Percentiles rank a stretch among this genome's conserved stretches.
These are phyloP conservation scores for Epinotia demarniana DNA, from an alignment of 2,888 invertebrate species.

Conservation along the genomic window DNA sequence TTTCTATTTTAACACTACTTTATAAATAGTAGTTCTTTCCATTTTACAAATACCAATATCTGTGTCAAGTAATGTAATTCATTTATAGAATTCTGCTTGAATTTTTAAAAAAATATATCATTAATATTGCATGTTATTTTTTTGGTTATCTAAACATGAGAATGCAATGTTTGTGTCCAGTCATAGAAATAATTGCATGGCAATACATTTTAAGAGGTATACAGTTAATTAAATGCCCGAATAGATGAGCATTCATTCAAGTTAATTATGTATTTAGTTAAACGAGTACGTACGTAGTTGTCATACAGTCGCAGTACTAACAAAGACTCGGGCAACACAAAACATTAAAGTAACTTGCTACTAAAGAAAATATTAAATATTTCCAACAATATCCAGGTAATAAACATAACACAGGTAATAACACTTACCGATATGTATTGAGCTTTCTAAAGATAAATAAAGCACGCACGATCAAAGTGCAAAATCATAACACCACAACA, in stretches of 20 bases:
- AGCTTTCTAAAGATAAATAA: slow-evolving; percentile 39
- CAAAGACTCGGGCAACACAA: slow-evolving; percentile 12
- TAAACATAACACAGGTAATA: slow-evolving; percentile 28
- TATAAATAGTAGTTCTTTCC: too few relatives aligned
- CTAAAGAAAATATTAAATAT: neutral
- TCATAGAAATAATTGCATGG: neutral
- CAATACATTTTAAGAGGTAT: slow-evolving; percentile 15
- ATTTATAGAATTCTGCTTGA: neutral
- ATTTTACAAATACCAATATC: neutral
- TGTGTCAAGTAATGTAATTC: neutral
- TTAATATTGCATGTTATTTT: slow-evolving; percentile 3
- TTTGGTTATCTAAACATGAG: slow-evolving; percentile 23
- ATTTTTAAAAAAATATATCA: neutral
- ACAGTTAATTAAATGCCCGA: slow-evolving; percentile 17
- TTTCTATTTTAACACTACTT: too few relatives aligned
- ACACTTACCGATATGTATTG: slow-evolving; percentile 44
- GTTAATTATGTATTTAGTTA: slow-evolving; percentile 25
- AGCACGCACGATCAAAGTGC: slow-evolving; percentile 42
- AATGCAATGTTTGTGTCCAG: neutral
- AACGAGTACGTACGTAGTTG: slow-evolving; percentile 4
- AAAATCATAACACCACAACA: slow-evolving; percentile 42
- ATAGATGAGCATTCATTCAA: slow-evolving; percentile 34
- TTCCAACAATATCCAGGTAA: neutral
- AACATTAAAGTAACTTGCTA: slow-evolving; percentile 8
- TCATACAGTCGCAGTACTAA: slow-evolving; percentile 8